Conservation (phyloP, 2,888 invertebrate species). For the Luffia ferchaultella region DNA sequence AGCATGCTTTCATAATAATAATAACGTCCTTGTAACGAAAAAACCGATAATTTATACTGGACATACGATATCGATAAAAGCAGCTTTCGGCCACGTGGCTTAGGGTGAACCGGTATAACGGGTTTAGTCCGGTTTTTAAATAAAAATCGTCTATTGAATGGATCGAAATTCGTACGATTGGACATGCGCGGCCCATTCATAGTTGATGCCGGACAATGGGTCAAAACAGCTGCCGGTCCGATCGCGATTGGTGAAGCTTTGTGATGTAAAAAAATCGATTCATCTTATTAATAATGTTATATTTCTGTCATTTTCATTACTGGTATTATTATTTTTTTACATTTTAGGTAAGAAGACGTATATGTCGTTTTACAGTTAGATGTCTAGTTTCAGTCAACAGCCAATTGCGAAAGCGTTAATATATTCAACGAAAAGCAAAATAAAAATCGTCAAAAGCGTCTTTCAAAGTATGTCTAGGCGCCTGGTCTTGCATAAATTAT, state of each 20-base stretch:
- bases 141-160: constrained; percentile 37
- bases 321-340: too few relatives aligned
- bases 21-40: too few relatives aligned
- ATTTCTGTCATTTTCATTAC: too few relatives aligned
- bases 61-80: constrained; percentile 5
- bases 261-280: constrained; percentile 24
- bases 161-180: constrained; percentile 41
- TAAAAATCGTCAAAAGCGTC: constrained; percentile 6
- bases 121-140: constrained; percentile 50
- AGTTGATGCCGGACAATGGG: not conserved
- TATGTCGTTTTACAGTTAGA: too few relatives aligned
- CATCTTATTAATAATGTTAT: constrained; percentile 25
- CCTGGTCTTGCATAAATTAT: constrained; percentile 54
- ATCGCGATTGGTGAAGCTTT: constrained; percentile 8
- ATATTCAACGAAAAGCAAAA: not conserved
- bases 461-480: constrained; percentile 8
- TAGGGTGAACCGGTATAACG: constrained; percentile 33
- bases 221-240: constrained; percentile 8
- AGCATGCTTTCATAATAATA: too few relatives aligned
- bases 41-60: too few relatives aligned
- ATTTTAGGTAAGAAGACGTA: too few relatives aligned
- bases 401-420: not conserved
- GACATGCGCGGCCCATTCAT: constrained; percentile 5
- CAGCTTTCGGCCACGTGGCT: constrained; percentile 44
- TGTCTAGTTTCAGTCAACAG: too few relatives aligned